Conservation (phyloP, 1,140 invertebrate species). For the Agrypnia vestita region DNA sequence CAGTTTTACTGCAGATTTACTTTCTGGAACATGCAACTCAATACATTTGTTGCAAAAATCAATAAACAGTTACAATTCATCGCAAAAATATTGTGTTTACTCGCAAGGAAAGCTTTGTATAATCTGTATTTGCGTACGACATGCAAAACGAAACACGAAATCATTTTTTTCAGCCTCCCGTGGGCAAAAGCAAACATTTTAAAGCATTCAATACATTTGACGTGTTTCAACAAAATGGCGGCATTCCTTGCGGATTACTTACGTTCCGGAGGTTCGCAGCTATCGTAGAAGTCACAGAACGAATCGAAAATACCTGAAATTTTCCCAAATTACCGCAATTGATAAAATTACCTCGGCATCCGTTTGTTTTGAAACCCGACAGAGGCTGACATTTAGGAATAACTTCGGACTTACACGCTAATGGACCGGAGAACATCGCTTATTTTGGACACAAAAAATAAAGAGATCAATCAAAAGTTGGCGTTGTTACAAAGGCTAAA, state of each 20-base stretch:
- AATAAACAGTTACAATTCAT: too few species aligned
- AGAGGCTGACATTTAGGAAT: neutral
- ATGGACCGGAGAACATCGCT: neutral
- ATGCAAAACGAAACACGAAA: conserved; percentile 5
- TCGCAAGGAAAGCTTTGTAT: neutral
- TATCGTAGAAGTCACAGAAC: conserved; percentile 56
- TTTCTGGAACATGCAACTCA: too few species aligned
- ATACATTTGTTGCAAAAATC: too few species aligned
- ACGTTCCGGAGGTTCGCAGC: conserved; percentile 58
- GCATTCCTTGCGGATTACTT: conserved; percentile 35
- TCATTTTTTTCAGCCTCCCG: too few species aligned
- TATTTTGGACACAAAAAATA: neutral
- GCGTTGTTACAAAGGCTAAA: neutral
- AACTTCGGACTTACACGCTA: neutral
- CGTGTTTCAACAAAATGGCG: too few species aligned
- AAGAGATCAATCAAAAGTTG: neutral
- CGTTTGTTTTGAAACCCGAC: neutral
- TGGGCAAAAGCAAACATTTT: too few species aligned
- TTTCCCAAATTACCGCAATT: conserved; percentile 36
- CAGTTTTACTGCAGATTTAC: too few species aligned
- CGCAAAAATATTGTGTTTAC: neutral
- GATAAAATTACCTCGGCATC: neutral
- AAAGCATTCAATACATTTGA: too few species aligned
- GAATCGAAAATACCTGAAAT: conserved; percentile 60
- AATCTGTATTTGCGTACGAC: neutral